Evolutionary conservation across 2,888 invertebrate genomes (phyloP).

Genomic region (Epistrophella euchroma): DNA sequence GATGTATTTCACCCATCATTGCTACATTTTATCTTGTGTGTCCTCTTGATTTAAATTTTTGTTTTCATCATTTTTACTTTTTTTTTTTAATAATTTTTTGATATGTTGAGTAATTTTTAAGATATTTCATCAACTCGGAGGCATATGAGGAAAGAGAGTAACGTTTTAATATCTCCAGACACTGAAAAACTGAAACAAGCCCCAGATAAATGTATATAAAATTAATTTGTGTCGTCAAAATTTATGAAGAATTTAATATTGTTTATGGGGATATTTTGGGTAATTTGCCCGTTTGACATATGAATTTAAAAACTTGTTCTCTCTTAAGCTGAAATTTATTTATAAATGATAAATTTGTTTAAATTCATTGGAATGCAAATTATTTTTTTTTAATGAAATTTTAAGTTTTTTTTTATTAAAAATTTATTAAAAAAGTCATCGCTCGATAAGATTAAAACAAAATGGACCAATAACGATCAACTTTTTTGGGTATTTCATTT

Average conservation of each 20-base stretch:
- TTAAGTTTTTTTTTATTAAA: conserved; percentile 5
- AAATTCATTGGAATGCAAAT: conserved; percentile 3
- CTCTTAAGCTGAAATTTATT: conserved; percentile 18
- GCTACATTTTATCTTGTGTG: background rate
- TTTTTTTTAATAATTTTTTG: background rate
- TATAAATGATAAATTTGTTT: conserved; percentile 12
- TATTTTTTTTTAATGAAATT: background rate
- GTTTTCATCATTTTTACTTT: conserved; percentile 26
- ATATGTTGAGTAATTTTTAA: conserved; percentile 49
- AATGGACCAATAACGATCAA: background rate
- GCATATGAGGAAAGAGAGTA: background rate
- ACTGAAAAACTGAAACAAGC: background rate
- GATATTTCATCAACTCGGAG: conserved; percentile 48
- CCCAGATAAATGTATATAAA: background rate
- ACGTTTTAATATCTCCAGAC: conserved; percentile 20
- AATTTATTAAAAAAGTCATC: background rate
- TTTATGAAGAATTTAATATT: conserved; percentile 58
- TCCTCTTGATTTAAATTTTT: conserved; percentile 16
- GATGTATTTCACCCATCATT: background rate
- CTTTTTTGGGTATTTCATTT: background rate
- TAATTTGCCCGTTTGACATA: conserved; percentile 36
- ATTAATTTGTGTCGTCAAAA: conserved; percentile 50
- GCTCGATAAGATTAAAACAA: background rate
- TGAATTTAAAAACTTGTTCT: conserved; percentile 51
- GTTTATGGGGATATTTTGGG: conserved; percentile 38